Conservation (phyloP, 2,797 vertebrate genomes). For the Telmatherina bonti region DNA sequence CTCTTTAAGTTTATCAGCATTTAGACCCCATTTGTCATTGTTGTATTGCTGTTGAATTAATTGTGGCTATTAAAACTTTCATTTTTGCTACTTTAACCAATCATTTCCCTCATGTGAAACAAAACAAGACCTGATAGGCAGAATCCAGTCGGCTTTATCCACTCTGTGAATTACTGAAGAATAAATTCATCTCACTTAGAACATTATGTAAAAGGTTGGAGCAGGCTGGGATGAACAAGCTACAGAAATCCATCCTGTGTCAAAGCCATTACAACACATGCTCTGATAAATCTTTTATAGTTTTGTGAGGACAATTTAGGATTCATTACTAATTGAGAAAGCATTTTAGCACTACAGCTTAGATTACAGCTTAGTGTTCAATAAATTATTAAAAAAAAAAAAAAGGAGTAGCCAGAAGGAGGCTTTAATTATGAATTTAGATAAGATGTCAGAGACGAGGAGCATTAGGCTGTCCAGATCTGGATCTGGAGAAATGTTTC, state of each 20-base stretch:
- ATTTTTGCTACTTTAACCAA: neutral
- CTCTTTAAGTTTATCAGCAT: neutral
- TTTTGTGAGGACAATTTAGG: constrained; percentile 40
- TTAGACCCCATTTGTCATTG: neutral
- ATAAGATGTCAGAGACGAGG: neutral
- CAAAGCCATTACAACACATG: constrained; percentile 36
- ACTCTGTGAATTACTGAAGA: neutral
- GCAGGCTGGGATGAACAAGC: neutral
- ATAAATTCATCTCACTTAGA: neutral
- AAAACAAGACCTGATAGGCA: neutral
- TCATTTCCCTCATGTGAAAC: neutral
- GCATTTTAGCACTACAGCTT: constrained; percentile 36
- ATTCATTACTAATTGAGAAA: constrained; percentile 52
- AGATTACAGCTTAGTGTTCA: constrained; percentile 30
- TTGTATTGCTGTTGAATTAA: neutral
- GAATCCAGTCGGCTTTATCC: neutral
- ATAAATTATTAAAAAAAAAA: constrained; percentile 49
- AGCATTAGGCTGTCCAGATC: neutral
- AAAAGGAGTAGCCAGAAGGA: constrained; percentile 1
- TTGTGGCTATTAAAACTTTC: neutral
- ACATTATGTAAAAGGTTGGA: neutral
- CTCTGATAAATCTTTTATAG: constrained; percentile 46
- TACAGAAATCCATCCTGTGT: constrained; percentile 4
- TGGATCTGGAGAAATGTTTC: constrained; percentile 9
- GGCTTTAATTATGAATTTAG: constrained; percentile 15